Conservation (phyloP, 30 jellyfish, hydroid and myxozoan genomes). For the Pelagia noctiluca region DNA sequence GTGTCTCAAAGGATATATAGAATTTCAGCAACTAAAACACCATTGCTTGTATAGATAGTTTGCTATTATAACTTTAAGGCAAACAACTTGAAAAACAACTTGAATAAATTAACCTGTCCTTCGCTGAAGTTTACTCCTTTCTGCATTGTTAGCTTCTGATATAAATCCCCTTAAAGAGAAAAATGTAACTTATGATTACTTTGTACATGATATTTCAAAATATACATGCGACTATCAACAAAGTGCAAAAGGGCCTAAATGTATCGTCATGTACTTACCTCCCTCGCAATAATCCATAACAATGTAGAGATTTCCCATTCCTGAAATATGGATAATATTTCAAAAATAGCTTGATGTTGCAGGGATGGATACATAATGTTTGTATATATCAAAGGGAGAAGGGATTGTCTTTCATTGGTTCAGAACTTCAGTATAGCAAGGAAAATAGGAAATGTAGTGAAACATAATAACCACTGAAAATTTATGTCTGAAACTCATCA, state of each 20-base stretch:
- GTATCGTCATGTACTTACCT: constrained; percentile 50
- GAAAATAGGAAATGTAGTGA: too few relatives aligned
- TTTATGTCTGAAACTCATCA: not conserved
- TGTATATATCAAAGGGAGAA: too few relatives aligned
- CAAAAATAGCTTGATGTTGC: too few relatives aligned
- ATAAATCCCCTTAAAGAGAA: constrained; percentile 78
- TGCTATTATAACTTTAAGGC: too few relatives aligned
- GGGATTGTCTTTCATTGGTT: too few relatives aligned
- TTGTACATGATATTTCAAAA: not conserved
- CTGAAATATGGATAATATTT: too few relatives aligned
- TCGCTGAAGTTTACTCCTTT: constrained; percentile 83
- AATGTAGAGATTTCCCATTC: constrained; percentile 87
- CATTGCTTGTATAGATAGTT: too few relatives aligned
- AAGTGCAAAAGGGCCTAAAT: not conserved
- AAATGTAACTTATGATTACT: not conserved
- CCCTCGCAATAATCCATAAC: constrained; percentile 99
- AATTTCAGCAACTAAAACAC: too few relatives aligned
- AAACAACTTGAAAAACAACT: not conserved
- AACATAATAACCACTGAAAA: not conserved
- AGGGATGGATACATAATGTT: too few relatives aligned
- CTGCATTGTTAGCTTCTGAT: constrained; percentile 81
- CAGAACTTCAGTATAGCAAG: too few relatives aligned
- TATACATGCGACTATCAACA: not conserved
- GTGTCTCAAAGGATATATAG: too few relatives aligned
- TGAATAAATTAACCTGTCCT: constrained; percentile 61